A percentile compares a stretch with the other conserved stretches of the same genome.
Evolutionary conservation across 2,113 vertebrate genomes (phyloP).

Genomic region (Caranx melampygus): DNA sequence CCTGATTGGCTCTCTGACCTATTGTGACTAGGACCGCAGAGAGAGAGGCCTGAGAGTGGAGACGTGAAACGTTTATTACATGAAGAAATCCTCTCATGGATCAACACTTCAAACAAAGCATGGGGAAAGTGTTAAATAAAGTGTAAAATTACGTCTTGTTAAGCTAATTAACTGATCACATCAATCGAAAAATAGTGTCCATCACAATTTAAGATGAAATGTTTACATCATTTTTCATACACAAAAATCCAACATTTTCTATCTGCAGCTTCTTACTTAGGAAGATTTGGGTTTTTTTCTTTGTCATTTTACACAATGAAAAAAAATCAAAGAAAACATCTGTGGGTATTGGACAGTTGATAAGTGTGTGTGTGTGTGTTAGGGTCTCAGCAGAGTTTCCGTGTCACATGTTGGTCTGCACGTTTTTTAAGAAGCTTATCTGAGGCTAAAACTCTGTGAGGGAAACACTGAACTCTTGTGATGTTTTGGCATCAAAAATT

Average conservation of each 20-base stretch:
- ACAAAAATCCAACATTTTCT: neutral
- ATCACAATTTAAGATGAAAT: too few species aligned
- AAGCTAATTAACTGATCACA: too few species aligned
- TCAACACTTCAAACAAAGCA: too few species aligned
- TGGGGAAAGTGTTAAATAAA: too few species aligned
- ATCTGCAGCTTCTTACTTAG: neutral
- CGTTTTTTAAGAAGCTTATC: slow-evolving; percentile 51
- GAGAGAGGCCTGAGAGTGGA: too few species aligned
- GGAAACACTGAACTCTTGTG: neutral
- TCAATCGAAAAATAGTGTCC: neutral
- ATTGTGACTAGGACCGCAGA: too few species aligned
- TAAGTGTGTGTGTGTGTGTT: neutral
- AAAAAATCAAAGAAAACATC: neutral
- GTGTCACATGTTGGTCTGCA: slow-evolving; percentile 36
- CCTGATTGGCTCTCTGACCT: too few species aligned
- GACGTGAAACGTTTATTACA: too few species aligned
- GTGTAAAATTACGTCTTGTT: too few species aligned
- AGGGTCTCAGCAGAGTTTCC: neutral
- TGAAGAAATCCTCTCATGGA: too few species aligned
- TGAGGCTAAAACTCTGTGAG: neutral
- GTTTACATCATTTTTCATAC: too few species aligned
- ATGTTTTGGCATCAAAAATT: slow-evolving; percentile 20
- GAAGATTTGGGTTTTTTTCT: neutral
- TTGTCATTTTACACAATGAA: neutral
- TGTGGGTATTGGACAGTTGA: neutral